These are phyloP conservation scores for Teleogryllus oceanicus DNA, from an alignment of 2,888 invertebrate species.

Conservation along the genomic window DNA sequence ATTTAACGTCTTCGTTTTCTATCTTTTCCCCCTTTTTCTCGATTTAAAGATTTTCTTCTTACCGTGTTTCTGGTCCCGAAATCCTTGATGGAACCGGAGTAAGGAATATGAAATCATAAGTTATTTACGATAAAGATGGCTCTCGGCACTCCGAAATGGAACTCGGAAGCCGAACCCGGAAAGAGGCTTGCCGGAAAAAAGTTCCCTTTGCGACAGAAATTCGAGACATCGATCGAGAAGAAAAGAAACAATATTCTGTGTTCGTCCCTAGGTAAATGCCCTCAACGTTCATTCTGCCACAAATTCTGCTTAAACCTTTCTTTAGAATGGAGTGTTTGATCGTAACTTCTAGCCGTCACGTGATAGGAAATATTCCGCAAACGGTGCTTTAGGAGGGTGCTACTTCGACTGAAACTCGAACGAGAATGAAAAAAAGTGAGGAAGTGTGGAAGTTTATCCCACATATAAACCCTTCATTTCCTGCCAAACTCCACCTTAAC, in stretches of 20 bases:
- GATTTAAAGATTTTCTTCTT: background rate
- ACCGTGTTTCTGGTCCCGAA: background rate
- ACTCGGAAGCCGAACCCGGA: background rate
- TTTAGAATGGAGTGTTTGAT: background rate
- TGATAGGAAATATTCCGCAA: background rate
- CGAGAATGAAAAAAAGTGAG: background rate
- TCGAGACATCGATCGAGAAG: background rate
- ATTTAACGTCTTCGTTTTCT: background rate
- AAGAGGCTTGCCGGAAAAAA: background rate
- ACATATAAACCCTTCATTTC: slow-evolving; percentile 11
- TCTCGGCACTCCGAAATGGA: background rate
- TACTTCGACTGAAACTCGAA: background rate
- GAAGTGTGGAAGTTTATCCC: slow-evolving; percentile 18
- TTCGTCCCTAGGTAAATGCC: background rate
- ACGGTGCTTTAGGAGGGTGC: background rate
- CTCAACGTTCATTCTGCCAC: background rate
- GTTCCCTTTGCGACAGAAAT: background rate
- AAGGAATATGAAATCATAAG: slow-evolving; percentile 18
- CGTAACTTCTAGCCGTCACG: background rate
- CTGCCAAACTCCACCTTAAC: background rate
- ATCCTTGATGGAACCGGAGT: slow-evolving; percentile 18
- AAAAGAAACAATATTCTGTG: background rate
- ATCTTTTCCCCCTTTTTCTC: background rate
- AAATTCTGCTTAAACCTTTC: background rate
- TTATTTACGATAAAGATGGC: background rate